phyloP scores from a whole-genome alignment of 1,140 invertebrate species.

The Zaprionus kolodkinae region DNA sequence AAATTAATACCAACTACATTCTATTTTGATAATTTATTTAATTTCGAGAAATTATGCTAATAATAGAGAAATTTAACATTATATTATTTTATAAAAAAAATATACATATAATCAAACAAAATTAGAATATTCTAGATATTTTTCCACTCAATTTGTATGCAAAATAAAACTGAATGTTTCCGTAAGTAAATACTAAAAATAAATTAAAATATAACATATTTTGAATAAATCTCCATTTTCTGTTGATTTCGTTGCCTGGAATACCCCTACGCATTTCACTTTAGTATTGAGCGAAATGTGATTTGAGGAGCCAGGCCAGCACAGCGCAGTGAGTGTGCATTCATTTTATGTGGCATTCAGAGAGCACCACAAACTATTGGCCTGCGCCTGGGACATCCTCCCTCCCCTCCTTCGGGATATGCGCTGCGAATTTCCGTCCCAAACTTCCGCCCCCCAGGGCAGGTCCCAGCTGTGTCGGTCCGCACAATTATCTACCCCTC shows the following conservation, averaged over 20 bases:
- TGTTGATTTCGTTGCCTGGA: slow-evolving; percentile 1
- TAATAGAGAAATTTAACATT: too few relatives aligned
- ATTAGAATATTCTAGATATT: too few relatives aligned
- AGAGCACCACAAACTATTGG: slow-evolving; percentile 74
- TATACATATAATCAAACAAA: background rate
- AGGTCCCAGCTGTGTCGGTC: slow-evolving; percentile 51
- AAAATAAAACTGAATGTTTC: too few relatives aligned
- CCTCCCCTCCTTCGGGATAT: slow-evolving; percentile 46
- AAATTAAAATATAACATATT: background rate
- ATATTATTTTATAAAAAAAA: too few relatives aligned
- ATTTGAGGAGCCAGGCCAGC: slow-evolving; percentile 35
- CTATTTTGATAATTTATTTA: too few relatives aligned
- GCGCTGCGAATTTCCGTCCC: slow-evolving; percentile 65
- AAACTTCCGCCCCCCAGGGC: slow-evolving; percentile 42
- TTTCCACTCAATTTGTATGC: too few relatives aligned
- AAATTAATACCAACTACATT: too few relatives aligned
- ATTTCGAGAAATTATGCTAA: too few relatives aligned
- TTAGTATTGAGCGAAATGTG: slow-evolving; percentile 24
- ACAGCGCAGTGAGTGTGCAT: slow-evolving; percentile 63
- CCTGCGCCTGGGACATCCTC: slow-evolving; percentile 19
- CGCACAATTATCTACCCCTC: slow-evolving; percentile 15
- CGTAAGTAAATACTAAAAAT: too few relatives aligned
- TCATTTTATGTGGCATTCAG: slow-evolving; percentile 69
- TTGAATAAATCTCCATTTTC: background rate
- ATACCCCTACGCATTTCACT: background rate